Conservation (phyloP, 2,888 invertebrate genomes). For the Spilarctia lutea region DNA sequence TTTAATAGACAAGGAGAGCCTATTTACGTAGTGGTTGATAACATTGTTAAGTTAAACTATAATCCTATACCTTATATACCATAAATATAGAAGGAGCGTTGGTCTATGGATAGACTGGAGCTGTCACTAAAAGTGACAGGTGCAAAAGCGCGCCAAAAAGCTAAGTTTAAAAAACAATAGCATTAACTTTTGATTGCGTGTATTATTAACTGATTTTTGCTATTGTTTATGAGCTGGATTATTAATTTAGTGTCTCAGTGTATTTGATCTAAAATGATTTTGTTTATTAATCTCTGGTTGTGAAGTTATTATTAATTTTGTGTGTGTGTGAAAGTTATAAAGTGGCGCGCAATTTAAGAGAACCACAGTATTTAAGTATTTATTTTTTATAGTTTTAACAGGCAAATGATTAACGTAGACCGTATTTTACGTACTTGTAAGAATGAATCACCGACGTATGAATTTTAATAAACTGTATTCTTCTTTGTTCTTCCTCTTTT, state of each 20-base stretch:
- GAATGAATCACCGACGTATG: neutral
- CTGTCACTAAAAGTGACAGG: neutral
- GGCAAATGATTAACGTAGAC: neutral
- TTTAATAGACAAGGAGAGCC: conserved; percentile 71
- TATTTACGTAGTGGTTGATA: conserved; percentile 70
- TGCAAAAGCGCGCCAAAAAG: neutral
- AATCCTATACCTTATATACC: conserved; percentile 59
- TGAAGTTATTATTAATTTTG: neutral
- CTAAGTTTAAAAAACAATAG: neutral
- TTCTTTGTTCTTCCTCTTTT: no score
- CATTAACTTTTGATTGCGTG: neutral
- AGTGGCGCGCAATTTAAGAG: neutral
- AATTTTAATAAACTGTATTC: no score
- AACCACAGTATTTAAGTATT: neutral
- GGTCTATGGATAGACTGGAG: neutral
- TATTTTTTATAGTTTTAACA: neutral
- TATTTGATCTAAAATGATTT: neutral
- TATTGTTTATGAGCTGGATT: neutral
- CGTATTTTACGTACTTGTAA: neutral
- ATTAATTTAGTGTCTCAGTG: neutral
- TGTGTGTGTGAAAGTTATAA: neutral
- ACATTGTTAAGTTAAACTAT: conserved; percentile 65
- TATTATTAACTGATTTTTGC: neutral
- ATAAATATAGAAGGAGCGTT: neutral
- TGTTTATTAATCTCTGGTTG: neutral